A percentile compares a stretch with the other conserved stretches of the same genome.
Conservation (phyloP, 2,797 vertebrate species). For the Alcedo quadribrachys region DNA sequence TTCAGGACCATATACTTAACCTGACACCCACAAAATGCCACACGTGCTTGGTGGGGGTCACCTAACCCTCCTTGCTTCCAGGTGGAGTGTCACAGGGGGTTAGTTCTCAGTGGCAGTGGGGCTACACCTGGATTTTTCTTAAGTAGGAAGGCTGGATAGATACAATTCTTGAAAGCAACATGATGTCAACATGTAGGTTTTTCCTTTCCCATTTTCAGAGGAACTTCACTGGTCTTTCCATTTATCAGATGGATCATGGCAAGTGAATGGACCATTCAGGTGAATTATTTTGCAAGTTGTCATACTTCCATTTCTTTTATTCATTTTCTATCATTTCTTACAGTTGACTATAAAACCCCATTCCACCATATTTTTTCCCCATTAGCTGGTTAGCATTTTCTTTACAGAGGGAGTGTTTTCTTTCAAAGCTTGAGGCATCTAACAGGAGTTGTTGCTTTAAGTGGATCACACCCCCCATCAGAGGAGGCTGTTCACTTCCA, state of each 20-base stretch:
- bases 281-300: background rate
- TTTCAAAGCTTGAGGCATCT: background rate
- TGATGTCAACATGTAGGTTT: accelerated
- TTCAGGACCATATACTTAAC: background rate
- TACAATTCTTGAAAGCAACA: background rate
- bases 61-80: background rate
- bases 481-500: background rate
- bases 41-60: background rate
- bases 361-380: background rate
- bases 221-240: background rate
- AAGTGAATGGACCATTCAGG: background rate
- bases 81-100: background rate
- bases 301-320: background rate
- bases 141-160: background rate
- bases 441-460: background rate
- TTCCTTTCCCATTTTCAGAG: background rate
- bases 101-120: background rate
- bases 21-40: accelerated
- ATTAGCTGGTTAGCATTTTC: background rate
- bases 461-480: accelerated
- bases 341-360: background rate
- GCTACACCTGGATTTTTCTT: background rate
- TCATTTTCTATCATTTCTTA: background rate
- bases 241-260: background rate
- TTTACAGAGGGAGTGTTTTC: background rate